These are phyloP conservation scores for Triops longicaudatus DNA, from an alignment of 1,140 invertebrate genomes.

Conservation along the genomic window DNA sequence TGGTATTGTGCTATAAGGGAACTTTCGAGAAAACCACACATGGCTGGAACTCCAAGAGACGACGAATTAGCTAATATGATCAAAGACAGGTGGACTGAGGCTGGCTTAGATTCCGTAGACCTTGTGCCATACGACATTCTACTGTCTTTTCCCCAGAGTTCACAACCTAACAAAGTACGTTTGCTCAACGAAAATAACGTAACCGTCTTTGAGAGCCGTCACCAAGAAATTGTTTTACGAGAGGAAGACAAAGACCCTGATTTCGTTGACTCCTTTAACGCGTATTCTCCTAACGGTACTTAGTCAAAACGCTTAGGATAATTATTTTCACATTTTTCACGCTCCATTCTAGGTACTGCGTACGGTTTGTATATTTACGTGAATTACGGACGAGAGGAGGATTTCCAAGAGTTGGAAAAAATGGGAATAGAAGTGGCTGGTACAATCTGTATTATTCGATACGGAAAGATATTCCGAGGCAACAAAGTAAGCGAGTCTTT, in stretches of 20 bases:
- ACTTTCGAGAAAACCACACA: conserved; percentile 22
- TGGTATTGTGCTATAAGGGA: conserved; percentile 22
- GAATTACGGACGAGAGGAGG: conserved; percentile 44
- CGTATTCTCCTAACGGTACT: conserved; percentile 19
- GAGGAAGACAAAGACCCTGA: neutral
- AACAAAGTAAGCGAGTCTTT: conserved; percentile 38
- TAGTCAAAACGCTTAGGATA: neutral
- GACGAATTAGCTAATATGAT: conserved; percentile 23
- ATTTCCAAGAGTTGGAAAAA: conserved; percentile 40
- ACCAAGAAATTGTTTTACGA: conserved; percentile 4
- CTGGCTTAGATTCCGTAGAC: conserved; percentile 24
- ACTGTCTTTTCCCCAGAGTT: conserved; percentile 25
- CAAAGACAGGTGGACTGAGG: neutral
- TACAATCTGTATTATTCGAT: conserved; percentile 43
- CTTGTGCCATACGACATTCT: conserved; percentile 27
- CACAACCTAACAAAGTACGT: conserved; percentile 23
- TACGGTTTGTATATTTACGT: conserved; percentile 42
- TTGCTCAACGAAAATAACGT: conserved; percentile 17
- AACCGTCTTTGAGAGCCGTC: neutral
- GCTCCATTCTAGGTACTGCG: neutral
- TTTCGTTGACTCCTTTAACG: conserved; percentile 21
- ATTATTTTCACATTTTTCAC: neutral
- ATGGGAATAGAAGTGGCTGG: conserved; percentile 37
- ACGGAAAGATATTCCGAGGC: conserved; percentile 45
- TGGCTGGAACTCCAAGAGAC: conserved; percentile 27